Evolutionary conservation across 2,888 invertebrate species (phyloP).

Genomic region (Leptopilina drosophilae): DNA sequence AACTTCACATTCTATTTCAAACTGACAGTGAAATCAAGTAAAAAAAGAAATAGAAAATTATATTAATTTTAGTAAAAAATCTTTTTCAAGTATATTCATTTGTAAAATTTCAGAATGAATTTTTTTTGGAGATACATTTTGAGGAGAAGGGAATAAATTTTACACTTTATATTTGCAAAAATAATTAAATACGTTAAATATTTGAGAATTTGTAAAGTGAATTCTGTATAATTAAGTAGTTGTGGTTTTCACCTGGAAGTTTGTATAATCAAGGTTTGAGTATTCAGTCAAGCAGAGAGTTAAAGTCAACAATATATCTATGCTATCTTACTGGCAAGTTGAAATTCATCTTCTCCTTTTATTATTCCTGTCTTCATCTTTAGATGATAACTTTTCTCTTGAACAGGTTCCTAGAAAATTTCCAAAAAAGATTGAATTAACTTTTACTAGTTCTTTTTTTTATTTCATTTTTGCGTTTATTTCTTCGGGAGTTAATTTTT

Average conservation of each 20-base stretch:
- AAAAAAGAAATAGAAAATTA: not conserved
- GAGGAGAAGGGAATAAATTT: too few species aligned
- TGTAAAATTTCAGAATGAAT: too few species aligned
- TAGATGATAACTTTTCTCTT: slow-evolving; percentile 43
- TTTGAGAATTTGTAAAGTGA: too few species aligned
- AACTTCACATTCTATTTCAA: not conserved
- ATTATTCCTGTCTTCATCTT: slow-evolving; percentile 24
- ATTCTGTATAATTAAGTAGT: not conserved
- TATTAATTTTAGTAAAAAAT: too few species aligned
- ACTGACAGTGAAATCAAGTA: not conserved
- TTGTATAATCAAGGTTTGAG: not conserved
- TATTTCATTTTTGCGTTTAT: too few species aligned
- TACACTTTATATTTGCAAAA: too few species aligned
- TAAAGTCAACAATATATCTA: slow-evolving; percentile 50
- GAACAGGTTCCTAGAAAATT: not conserved
- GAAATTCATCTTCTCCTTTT: slow-evolving; percentile 45
- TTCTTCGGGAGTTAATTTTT: too few species aligned
- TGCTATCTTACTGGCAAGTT: slow-evolving; percentile 52
- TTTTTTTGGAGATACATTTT: too few species aligned
- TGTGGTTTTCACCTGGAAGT: not conserved
- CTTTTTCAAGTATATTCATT: too few species aligned
- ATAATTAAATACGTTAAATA: too few species aligned
- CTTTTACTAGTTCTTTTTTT: too few species aligned
- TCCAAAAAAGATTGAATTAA: too few species aligned
- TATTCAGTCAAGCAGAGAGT: slow-evolving; percentile 13